Base-by-base conservation (phyloP, 1,140 invertebrate genomes). In the Pogonognathellus flavescens region DNA sequence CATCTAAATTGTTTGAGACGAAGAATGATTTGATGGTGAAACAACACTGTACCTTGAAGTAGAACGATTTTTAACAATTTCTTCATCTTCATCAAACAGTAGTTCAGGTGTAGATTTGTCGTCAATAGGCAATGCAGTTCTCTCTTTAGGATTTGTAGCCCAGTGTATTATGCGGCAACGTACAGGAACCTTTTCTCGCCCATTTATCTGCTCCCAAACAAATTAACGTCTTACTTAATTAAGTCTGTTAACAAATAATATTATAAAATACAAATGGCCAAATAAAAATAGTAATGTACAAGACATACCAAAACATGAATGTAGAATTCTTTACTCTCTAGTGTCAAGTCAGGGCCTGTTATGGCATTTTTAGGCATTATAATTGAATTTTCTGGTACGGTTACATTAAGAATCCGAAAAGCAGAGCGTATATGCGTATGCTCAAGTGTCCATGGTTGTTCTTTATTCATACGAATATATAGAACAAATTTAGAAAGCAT, bases 251-350 rank as follows among this genome's bases (percentile, higher is more conserved):
- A 80, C n/a, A 62, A 25, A 13, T 72, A 49, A 25, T 72, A 22
- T 49, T 31, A 72, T 13, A 31, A 18, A 13, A 31, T 10, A 72
- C 10, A 7, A 11, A 22, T 53, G 16, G 16, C 1, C 53, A 5
- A 22, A 82, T 18, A 16, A 20, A 16, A 55, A 3, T 22, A 57
- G 72, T 76, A 5, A 20, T 1, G 10, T 31, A 10, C 49, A 49
- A 41, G 60, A 89, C 90, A 91, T 90, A 97, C 94, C 8, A 94
- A 96, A 9, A 98, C 92, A 80, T 92, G 95, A 9, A 96, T 92
- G 89, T 92, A 93, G 91, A 98, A 97, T 89, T 95, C 94, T 90
- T 96, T 97, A 20, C 93, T 93, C 90, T 97, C 93, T 57, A 94
- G 91, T 59, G 92, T 91, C 49, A 95, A 89, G 91, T 97, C 93